Percentiles rank a stretch among this genome's conserved stretches.
Evolutionary conservation across 2,797 vertebrate species (phyloP).

Genomic region (Oophaga sylvatica): DNA sequence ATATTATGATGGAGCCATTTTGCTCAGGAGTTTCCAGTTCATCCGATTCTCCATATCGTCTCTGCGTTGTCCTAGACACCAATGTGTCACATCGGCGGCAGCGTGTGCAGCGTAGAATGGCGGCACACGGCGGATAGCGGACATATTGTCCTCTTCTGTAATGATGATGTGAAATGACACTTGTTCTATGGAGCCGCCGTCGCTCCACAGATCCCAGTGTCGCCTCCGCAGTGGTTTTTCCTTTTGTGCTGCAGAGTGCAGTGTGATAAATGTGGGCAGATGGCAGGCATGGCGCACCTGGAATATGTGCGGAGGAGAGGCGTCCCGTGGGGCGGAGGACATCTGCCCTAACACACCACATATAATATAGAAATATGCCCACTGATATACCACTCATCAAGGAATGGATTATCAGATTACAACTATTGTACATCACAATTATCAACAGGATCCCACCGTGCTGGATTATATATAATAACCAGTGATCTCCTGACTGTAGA

Average conservation of each 20-base stretch:
- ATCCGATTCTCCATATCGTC: not conserved
- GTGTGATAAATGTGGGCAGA: constrained; percentile 60
- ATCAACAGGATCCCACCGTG: constrained; percentile 18
- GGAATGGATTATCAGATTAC: not conserved
- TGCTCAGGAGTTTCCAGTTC: not conserved
- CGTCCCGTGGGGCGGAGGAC: constrained; percentile 46
- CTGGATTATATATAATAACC: not conserved
- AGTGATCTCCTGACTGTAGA: too few relatives aligned
- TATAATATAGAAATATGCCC: constrained; percentile 30
- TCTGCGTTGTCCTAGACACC: not conserved
- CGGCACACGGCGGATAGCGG: not conserved
- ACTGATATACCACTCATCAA: constrained; percentile 11
- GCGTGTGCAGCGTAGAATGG: not conserved
- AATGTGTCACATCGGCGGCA: not conserved
- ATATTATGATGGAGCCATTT: not conserved
- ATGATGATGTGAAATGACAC: constrained; percentile 40
- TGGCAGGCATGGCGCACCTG: constrained; percentile 58
- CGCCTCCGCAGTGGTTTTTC: constrained; percentile 49
- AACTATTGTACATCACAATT: constrained; percentile 10
- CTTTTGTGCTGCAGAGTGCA: constrained; percentile 54
- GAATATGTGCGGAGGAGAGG: constrained; percentile 41
- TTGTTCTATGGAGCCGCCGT: constrained; percentile 3
- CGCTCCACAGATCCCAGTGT: constrained; percentile 32
- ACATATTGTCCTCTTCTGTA: not conserved
- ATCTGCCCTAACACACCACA: constrained; percentile 55